These are phyloP conservation scores for Pedicia rivosa DNA, from an alignment of 2,888 invertebrate genomes.

Conservation along the genomic window DNA sequence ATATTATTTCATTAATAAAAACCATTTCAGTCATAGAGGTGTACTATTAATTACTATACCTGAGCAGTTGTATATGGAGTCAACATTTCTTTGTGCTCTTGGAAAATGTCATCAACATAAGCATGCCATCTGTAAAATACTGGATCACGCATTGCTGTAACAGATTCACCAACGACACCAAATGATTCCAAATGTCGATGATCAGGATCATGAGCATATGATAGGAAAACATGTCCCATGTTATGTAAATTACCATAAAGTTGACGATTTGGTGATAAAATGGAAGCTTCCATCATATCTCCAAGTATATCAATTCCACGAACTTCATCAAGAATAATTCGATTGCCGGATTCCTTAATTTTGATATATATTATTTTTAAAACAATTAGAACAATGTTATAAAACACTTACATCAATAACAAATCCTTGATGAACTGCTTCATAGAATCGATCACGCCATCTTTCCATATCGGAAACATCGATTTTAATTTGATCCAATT, in stretches of 20 bases:
- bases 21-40: too few relatives aligned
- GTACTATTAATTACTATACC: too few relatives aligned
- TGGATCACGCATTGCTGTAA: slow-evolving; percentile 78
- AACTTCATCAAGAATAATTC: slow-evolving; percentile 41
- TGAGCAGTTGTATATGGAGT: slow-evolving; percentile 42
- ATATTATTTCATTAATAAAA: too few relatives aligned
- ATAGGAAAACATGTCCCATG: slow-evolving; percentile 62
- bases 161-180: slow-evolving; percentile 67
- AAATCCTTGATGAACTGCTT: slow-evolving; percentile 49
- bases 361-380: too few relatives aligned
- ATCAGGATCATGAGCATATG: slow-evolving; percentile 67
- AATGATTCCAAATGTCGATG: slow-evolving; percentile 53
- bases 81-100: slow-evolving; percentile 52
- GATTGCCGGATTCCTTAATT: slow-evolving; percentile 39
- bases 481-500: slow-evolving; percentile 45
- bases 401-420: slow-evolving; percentile 34
- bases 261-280: slow-evolving; percentile 47
- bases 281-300: slow-evolving; percentile 60
- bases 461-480: slow-evolving; percentile 56
- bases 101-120: slow-evolving; percentile 62
- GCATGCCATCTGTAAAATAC: slow-evolving; percentile 77
- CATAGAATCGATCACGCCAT: slow-evolving; percentile 58
- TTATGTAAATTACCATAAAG: slow-evolving; percentile 72
- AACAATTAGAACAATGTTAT: too few relatives aligned
- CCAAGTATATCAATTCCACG: slow-evolving; percentile 65